Conservation (phyloP, 2,888 invertebrate species). For the Tachina grossa region DNA sequence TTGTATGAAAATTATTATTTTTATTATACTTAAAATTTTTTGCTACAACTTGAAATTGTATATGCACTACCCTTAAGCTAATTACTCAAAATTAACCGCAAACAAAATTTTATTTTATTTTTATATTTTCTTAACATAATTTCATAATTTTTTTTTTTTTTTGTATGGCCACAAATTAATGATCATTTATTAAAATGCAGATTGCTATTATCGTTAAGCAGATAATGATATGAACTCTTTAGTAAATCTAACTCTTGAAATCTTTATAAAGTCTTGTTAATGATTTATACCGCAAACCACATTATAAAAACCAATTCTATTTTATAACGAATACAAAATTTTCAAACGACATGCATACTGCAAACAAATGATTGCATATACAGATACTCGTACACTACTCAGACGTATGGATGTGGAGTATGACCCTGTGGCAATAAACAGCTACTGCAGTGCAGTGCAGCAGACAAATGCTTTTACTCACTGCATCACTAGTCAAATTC, state of each 20-base stretch:
- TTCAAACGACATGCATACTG: background rate
- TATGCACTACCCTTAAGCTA: too few relatives aligned
- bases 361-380: conserved; percentile 7
- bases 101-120: too few relatives aligned
- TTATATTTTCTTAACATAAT: background rate
- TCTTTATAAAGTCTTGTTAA: conserved; percentile 53
- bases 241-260: conserved; percentile 6
- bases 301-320: conserved; percentile 39
- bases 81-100: too few relatives aligned
- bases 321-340: conserved; percentile 15
- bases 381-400: background rate
- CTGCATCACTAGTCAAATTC: background rate
- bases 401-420: conserved; percentile 45
- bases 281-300: conserved; percentile 64
- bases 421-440: conserved; percentile 69
- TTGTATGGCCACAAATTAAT: conserved; percentile 25
- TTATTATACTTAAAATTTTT: too few relatives aligned
- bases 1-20: too few relatives aligned
- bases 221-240: conserved; percentile 35
- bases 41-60: too few relatives aligned
- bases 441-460: conserved; percentile 35
- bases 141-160: background rate
- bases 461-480: conserved; percentile 29
- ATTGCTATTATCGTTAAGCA: conserved; percentile 13
- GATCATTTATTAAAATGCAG: conserved; percentile 23